Percentiles rank a stretch among this genome's conserved stretches.
Conservation (phyloP, 2,113 vertebrate genomes). For the Boleophthalmus pectinirostris region DNA sequence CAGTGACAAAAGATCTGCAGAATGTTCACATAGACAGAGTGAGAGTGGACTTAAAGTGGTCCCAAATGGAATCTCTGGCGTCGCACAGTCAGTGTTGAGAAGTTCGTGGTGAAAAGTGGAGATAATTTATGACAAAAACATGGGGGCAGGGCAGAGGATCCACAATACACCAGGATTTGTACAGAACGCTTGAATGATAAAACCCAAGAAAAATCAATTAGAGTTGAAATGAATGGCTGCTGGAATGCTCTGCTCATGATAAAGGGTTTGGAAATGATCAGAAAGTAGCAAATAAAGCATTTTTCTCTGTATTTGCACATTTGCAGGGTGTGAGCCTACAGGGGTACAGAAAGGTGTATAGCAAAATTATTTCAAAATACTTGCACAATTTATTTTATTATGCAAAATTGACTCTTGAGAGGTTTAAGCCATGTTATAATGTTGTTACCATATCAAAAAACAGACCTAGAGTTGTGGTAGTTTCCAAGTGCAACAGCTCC, state of each 20-base stretch:
- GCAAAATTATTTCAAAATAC: no score
- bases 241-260: not conserved
- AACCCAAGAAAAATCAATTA: conserved; percentile 2
- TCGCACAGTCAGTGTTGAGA: not conserved
- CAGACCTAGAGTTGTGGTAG: no score
- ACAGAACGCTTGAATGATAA: not conserved
- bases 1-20: conserved; percentile 32
- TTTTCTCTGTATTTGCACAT: no score
- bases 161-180: conserved; percentile 2
- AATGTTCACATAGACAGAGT: conserved; percentile 8
- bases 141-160: conserved; percentile 6
- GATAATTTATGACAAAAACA: conserved; percentile 6
- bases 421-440: no score
- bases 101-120: conserved; percentile 13
- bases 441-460: no score
- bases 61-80: conserved; percentile 12
- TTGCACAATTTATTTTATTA: no score
- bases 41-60: conserved; percentile 23
- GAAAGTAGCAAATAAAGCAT: not conserved
- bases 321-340: no score
- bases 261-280: not conserved
- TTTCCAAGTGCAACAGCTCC: no score
- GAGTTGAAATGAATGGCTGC: not conserved
- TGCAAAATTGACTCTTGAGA: no score
- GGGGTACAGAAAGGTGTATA: no score